Base-by-base conservation (phyloP, 2,113 vertebrate genomes). In the Lasiurus cinereus region DNA sequence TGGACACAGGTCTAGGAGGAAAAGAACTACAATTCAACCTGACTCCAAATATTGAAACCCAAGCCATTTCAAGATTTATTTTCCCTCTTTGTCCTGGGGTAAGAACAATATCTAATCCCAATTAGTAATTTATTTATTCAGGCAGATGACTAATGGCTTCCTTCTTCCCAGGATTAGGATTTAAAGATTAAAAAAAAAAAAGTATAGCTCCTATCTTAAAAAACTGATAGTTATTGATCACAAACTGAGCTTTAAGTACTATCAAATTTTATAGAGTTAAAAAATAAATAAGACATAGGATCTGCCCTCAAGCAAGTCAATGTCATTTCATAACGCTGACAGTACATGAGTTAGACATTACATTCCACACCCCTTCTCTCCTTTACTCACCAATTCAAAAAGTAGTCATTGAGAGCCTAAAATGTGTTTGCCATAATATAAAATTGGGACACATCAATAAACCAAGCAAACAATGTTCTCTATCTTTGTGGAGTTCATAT, bases 21-120 rank as follows among this genome's bases (percentile, higher is more conserved):
- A 16, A 50, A 50, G 43, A 85, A 79, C 84, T 72, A 79, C 9
- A 72, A 79, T 90, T 8, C 18, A 54, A 72, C 46, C 4, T 39
- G 18, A 59, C 64, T 73, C 10, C 29, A 64, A 11, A 4, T 14
- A 54, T 80, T 82, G 2, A 80, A 48, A 74, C 0, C 12, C 19
- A 22, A 69, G 6, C 7, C 73, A 69, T 13, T 67, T 62, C 46
- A 50, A 29, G 14, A 89, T 92, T 85, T 74, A 43, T 80, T 79
- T 85, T 14, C 73, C 7, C 13, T 89, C 16, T 46, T 7, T 78
- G 5, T 48, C 11, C 43, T 88, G 31, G 18, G 10, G 10, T 22
- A 74, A 89, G 8, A 59, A 76, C 27, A 89, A 74, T 74, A 50
- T 50, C 19, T 54, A 84, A 92, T 84, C 84, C 46, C 15, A 88